Evolutionary conservation across 2,888 invertebrate genomes (phyloP), one percentile per base, ranked within the genome.

Genomic region (Camponotus fellah): DNA sequence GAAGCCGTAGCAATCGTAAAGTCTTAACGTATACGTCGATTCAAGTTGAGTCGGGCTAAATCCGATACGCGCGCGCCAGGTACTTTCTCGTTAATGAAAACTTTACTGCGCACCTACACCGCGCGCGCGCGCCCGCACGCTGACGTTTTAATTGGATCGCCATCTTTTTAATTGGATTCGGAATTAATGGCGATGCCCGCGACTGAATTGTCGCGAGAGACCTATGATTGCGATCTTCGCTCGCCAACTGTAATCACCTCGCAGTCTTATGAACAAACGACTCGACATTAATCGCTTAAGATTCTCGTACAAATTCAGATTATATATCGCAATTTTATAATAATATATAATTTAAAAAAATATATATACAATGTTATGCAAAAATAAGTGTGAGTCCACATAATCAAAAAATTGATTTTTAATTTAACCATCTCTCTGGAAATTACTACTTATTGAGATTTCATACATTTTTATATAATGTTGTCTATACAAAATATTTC

Each of bases 51-150:
- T 43, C 56, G 82, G 66, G 87, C 84, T 69, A 68, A 83, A 84
- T 84, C 46, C 82, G 84, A 77, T 85, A 84, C 80, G 85, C 72
- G 85, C 72, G 83, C 83, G 80, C 83, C 83, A 82, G 71, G 74
- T 65, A 87, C 91, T 90, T 91, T 91, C 90, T 90, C 91, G 92
- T 92, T 93, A 92, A 93, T 92, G 93, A 92, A 91, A 92, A 91
- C 89, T 91, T 86, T 85, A 81, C 84, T 88, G 84, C 81, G 76
- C 53, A 65, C 75, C 46, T 69, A 43, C 58, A 46, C 64, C 49
- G 49, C 40, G 53, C 2, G 40, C 66, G 58, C 32, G 32, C 75
- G 21, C 34, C 49, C 46, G 40, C 43, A 21, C 62, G 46, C 79
- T 76, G 83, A 85, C 90, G 83, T 89, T 91, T 90, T 92, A 91